Evolutionary conservation across 2,797 vertebrate genomes (phyloP), one percentile per base, ranked within the genome.

Genomic region (Rhinella marina): DNA sequence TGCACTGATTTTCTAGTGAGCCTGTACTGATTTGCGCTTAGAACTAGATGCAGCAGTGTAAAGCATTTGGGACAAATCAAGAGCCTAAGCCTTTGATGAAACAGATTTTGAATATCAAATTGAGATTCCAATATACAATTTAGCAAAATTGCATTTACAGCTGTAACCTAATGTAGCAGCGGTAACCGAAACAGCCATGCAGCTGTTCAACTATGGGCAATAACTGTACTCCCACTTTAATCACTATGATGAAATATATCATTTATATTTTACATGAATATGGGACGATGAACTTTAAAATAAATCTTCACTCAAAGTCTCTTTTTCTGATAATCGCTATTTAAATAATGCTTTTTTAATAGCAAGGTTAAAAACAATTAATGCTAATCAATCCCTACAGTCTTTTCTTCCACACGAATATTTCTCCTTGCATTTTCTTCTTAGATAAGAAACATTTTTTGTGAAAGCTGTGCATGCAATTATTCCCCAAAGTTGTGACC

Each of bases 391-490:
- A 7, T 76, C 57, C 54, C 82, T 62, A 64, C 56, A 50, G 56
- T 25, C 23, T n/a, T 61, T 66, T 41, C n/a, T 81, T 70, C 23
- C 54, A 32, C 32, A 81, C 6, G 29, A 61, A 81, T 27, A 61
- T 62, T 59, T 81, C 52, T 72, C 16, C 78, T 25, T 25, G 9
- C 8, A 25, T 73, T 61, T 14, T 14, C 27, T 17, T 62, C 23
- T 23, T 10, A 59, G 23, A 70, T 72, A 70, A 50, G 50, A 72
- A 81, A 72, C 29, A 81, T 73, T 59, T 6, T 81, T 81, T 61
- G 64, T 88, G 81, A 88, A 84, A 78, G 61, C 86, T 77, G 27
- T 78, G 86, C 52, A 84, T 78, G 86, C 52, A 84, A 88, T 83
- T 88, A 88, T 88, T 83, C 50, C 73, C 61, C 59, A 83, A 87